These are phyloP conservation scores for Tadarida brasiliensis DNA, from an alignment of 2,797 vertebrate species.

Conservation along the genomic window DNA sequence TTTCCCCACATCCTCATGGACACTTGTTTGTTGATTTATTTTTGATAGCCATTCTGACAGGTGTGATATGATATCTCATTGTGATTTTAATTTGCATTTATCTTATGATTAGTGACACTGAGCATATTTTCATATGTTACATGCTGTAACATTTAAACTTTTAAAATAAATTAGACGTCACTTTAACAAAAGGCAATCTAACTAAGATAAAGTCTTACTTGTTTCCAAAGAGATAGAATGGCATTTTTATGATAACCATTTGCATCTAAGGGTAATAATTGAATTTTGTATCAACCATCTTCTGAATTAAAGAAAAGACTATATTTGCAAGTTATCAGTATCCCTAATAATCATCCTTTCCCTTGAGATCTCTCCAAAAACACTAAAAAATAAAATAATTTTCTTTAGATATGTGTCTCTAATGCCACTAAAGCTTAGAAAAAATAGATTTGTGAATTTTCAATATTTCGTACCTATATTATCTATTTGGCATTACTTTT, in stretches of 20 bases:
- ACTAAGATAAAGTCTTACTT: constrained; percentile 66
- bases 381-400: background rate
- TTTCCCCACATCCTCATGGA: background rate
- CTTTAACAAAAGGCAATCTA: constrained; percentile 46
- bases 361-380: background rate
- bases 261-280: constrained; percentile 52
- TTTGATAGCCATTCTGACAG: background rate
- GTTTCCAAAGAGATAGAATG: constrained; percentile 55
- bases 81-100: background rate
- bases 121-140: background rate
- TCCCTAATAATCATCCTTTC: background rate
- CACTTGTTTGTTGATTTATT: background rate
- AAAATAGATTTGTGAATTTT: background rate
- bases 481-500: background rate
- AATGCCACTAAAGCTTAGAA: background rate
- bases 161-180: constrained; percentile 64
- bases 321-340: constrained; percentile 45
- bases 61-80: background rate
- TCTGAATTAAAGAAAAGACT: constrained; percentile 52
- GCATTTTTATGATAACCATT: constrained; percentile 61
- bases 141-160: constrained; percentile 60
- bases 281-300: constrained; percentile 35
- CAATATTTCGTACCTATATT: background rate
- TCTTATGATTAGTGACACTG: background rate
- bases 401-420: background rate